Evolutionary conservation across 1,140 invertebrate species (phyloP).

Genomic region (Drosophila athabasca): DNA sequence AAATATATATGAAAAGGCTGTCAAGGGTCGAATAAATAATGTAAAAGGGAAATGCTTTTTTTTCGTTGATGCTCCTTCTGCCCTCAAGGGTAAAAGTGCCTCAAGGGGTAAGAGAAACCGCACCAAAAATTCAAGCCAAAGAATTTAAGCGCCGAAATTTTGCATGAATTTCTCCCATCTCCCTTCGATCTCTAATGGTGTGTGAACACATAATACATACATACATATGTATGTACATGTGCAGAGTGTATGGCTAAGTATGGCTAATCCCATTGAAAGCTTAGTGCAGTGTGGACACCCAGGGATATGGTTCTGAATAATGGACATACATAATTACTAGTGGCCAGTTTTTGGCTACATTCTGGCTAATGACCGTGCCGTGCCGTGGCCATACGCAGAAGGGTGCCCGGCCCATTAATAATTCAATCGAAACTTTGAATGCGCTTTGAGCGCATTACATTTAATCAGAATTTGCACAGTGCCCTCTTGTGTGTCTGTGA

Average conservation of each 20-base stretch:
- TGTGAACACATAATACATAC: slow-evolving; percentile 17
- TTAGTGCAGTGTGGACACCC: slow-evolving; percentile 30
- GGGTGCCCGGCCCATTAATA: slow-evolving; percentile 25
- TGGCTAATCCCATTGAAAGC: slow-evolving; percentile 43
- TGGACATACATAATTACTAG: slow-evolving; percentile 33
- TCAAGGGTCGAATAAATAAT: slow-evolving; percentile 55
- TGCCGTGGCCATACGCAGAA: too few species aligned
- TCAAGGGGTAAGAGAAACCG: slow-evolving; percentile 30
- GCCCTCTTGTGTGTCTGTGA: background rate
- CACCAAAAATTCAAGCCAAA: slow-evolving; percentile 33
- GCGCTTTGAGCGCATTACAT: slow-evolving; percentile 49
- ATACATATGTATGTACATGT: too few species aligned
- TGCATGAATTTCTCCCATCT: slow-evolving; percentile 11
- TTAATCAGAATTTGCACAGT: slow-evolving; percentile 50
- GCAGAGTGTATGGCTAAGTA: background rate
- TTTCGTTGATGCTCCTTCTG: slow-evolving; percentile 8
- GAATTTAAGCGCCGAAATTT: slow-evolving; percentile 9
- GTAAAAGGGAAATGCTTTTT: slow-evolving; percentile 46
- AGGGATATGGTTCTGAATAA: slow-evolving; percentile 48
- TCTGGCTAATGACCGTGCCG: slow-evolving; percentile 32
- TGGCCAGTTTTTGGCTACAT: slow-evolving; percentile 39
- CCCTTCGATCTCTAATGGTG: slow-evolving; percentile 46
- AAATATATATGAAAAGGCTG: slow-evolving; percentile 56
- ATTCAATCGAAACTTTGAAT: slow-evolving; percentile 46
- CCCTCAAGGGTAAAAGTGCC: slow-evolving; percentile 35